Evolutionary conservation across 2,113 vertebrate species (phyloP), one percentile per base, ranked within the genome.

Genomic region (Melanostigma gelatinosum): DNA sequence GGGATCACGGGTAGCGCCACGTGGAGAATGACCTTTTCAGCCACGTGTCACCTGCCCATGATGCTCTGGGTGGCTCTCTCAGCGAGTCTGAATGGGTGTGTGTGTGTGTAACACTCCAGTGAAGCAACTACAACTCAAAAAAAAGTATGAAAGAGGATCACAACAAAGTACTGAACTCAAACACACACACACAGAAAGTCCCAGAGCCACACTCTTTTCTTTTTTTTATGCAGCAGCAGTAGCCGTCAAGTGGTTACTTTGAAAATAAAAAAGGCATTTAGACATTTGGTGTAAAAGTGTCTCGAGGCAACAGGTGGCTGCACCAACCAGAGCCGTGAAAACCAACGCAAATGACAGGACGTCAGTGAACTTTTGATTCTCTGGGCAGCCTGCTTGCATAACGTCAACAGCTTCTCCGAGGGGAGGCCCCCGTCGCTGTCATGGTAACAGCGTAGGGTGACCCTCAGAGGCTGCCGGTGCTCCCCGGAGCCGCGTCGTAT

Each of bases 361-460:
- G 34, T 18, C 58, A 18, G 58, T 16, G 34, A 29, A 60, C 34
- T 50, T 72, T 32, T 55, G 63, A 57, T 64, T 75, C 6, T 20
- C 16, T 34, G 46, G 6, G 46, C 46, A 3, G 9, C 42, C 12
- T 20, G 42, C 55, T 42, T 50, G 81, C 32, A 62, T 27, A 34
- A 62, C 60, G 22, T 68, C 77, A 24, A 63, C 75, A 87, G 89
- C 84, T 86, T 87, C 82, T 80, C 84, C 1, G 29, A 82, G 88
- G 80, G 88, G 86, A 77, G 79, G 54, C n/a, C 54, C 61, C 67
- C 76, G 29, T 29, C 44, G 87, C 89, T 93, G 90, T 90, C 92
- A 94, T 93, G 92, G 93, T 77, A 93, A 93, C 92, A 52, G 82
- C 58, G 57, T 80, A 27, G 81, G 87, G 86, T 91, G 91, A 92